Percentiles rank a stretch among this genome's conserved stretches.
These are phyloP conservation scores for Peromyscus aztecus DNA, from an alignment of 2,797 vertebrate species.

Conservation along the genomic window DNA sequence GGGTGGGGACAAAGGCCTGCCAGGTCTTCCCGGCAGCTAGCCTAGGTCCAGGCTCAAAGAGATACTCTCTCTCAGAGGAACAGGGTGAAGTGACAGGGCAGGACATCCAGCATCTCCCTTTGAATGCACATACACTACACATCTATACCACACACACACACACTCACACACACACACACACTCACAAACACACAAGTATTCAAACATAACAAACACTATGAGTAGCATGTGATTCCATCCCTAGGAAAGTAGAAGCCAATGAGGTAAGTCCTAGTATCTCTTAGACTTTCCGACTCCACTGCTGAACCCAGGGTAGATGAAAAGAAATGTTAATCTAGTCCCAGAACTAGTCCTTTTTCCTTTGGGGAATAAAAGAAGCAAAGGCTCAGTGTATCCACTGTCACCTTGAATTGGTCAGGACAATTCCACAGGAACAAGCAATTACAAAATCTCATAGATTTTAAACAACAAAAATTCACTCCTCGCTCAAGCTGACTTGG, in stretches of 20 bases:
- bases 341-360: not conserved
- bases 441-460: slow-evolving; percentile 45
- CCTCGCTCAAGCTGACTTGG: slow-evolving; percentile 11
- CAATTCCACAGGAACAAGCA: slow-evolving; percentile 44
- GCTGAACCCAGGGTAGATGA: not conserved
- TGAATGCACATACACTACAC: not conserved
- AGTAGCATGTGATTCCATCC: not conserved
- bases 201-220: not conserved
- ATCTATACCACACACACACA: not conserved
- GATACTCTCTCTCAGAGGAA: not conserved
- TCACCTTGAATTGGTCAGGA: slow-evolving; percentile 52
- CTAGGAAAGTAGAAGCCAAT: slow-evolving; percentile 27
- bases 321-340: not conserved
- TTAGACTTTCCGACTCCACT: not conserved
- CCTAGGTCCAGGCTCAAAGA: not conserved
- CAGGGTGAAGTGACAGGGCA: not conserved
- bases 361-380: slow-evolving; percentile 14
- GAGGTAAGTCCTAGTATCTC: not conserved
- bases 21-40: not conserved
- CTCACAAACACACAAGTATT: not conserved
- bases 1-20: not conserved
- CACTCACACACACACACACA: not conserved
- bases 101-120: not conserved
- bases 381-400: not conserved
- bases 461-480: slow-evolving; percentile 28